phyloP scores from a whole-genome alignment of 2,888 invertebrate genomes.

The Lathronympha strigana region DNA sequence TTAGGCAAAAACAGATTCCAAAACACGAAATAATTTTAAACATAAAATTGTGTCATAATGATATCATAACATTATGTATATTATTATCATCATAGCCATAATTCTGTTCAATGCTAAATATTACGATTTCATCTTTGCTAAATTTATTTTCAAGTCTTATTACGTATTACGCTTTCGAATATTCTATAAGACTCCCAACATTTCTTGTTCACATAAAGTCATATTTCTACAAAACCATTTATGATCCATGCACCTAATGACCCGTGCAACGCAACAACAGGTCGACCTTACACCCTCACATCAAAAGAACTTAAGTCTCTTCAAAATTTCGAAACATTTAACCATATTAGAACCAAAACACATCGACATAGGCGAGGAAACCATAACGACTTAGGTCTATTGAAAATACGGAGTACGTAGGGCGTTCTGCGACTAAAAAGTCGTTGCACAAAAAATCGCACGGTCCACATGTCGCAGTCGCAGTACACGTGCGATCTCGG shows the following conservation, averaged over 20 bases:
- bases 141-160: no score
- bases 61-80: not conserved
- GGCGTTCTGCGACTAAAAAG: slow-evolving; percentile 4
- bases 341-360: not conserved
- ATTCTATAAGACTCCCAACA: not conserved
- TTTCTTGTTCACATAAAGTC: not conserved
- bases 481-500: slow-evolving; percentile 61
- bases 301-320: slow-evolving; percentile 3
- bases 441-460: slow-evolving; percentile 51
- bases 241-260: slow-evolving; percentile 15
- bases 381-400: not conserved
- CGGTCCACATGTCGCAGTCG: slow-evolving; percentile 47
- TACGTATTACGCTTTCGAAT: not conserved
- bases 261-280: slow-evolving; percentile 19
- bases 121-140: not conserved
- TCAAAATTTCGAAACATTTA: not conserved
- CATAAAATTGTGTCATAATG: not conserved
- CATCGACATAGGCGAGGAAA: not conserved
- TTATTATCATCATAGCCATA: no score
- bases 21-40: not conserved
- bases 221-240: slow-evolving; percentile 1
- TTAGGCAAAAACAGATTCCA: no score
- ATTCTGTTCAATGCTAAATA: not conserved
- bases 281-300: not conserved
- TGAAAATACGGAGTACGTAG: not conserved